Conservation (phyloP, 2,888 invertebrate genomes). For the Drymonia ruficornis region DNA sequence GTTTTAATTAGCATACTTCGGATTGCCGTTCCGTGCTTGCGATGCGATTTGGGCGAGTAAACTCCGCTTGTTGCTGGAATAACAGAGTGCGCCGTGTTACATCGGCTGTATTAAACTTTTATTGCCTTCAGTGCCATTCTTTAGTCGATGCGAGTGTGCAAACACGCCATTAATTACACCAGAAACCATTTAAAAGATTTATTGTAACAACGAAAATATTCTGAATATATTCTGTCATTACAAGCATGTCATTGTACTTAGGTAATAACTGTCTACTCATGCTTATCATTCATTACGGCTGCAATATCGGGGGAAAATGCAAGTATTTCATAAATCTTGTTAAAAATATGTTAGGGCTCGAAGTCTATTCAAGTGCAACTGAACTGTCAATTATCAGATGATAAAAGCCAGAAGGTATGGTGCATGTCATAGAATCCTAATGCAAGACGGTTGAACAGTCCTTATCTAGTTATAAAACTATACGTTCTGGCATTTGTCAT, state of each 20-base stretch:
- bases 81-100: conserved; percentile 66
- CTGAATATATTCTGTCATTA: conserved; percentile 39
- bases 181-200: conserved; percentile 77
- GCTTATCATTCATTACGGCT: neutral
- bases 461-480: neutral
- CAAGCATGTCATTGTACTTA: neutral
- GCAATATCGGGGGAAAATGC: neutral
- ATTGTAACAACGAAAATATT: conserved; percentile 58
- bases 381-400: too few relatives aligned
- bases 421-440: too few relatives aligned
- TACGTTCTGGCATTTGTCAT: conserved; percentile 22
- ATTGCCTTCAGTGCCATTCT: conserved; percentile 71
- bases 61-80: conserved; percentile 59
- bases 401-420: too few relatives aligned
- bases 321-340: too few relatives aligned
- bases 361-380: too few relatives aligned
- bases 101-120: conserved; percentile 74
- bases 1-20: conserved; percentile 58
- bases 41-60: conserved; percentile 46
- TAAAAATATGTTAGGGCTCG: too few relatives aligned
- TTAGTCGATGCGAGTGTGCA: conserved; percentile 68
- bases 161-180: conserved; percentile 75
- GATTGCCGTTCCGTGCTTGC: conserved; percentile 58
- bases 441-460: too few relatives aligned
- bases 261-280: neutral